These are phyloP conservation scores for Dysdera silvatica DNA, from an alignment of 1,140 invertebrate genomes.

Conservation along the genomic window DNA sequence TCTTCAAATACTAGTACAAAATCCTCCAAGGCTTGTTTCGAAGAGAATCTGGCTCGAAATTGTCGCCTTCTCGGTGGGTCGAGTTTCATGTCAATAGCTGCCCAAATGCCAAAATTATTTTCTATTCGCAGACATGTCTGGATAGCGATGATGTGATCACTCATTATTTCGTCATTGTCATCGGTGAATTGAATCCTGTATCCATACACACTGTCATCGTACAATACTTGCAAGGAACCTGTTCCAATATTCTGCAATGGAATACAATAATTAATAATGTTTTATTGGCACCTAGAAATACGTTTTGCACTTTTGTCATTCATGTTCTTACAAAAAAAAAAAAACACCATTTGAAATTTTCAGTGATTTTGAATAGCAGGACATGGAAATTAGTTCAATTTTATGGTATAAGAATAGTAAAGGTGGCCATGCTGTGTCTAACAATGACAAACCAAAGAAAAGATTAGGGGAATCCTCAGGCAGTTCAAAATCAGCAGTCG, in stretches of 20 bases:
- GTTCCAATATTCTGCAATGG: slow-evolving; percentile 35
- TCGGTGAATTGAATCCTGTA: slow-evolving; percentile 44
- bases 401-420: too few species aligned
- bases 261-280: too few species aligned
- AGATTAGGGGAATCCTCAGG: too few species aligned
- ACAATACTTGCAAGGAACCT: slow-evolving; percentile 48
- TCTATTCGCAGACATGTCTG: slow-evolving; percentile 45
- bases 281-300: too few species aligned
- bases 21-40: slow-evolving; percentile 41
- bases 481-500: too few species aligned
- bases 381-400: too few species aligned
- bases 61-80: slow-evolving; percentile 42
- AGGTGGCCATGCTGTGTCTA: too few species aligned
- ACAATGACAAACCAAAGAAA: too few species aligned
- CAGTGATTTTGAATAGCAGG: too few species aligned
- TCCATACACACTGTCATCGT: slow-evolving; percentile 49
- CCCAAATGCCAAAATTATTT: slow-evolving; percentile 48
- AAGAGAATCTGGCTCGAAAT: slow-evolving; percentile 48
- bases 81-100: slow-evolving; percentile 46
- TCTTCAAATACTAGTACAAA: slow-evolving; percentile 45
- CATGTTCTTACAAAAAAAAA: too few species aligned
- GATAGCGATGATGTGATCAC: slow-evolving; percentile 49
- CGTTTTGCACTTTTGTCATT: too few species aligned
- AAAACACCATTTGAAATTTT: too few species aligned
- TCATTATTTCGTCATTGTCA: slow-evolving; percentile 44